Evolutionary conservation across 2,113 vertebrate genomes (phyloP).

Genomic region (Archocentrus centrarchus): DNA sequence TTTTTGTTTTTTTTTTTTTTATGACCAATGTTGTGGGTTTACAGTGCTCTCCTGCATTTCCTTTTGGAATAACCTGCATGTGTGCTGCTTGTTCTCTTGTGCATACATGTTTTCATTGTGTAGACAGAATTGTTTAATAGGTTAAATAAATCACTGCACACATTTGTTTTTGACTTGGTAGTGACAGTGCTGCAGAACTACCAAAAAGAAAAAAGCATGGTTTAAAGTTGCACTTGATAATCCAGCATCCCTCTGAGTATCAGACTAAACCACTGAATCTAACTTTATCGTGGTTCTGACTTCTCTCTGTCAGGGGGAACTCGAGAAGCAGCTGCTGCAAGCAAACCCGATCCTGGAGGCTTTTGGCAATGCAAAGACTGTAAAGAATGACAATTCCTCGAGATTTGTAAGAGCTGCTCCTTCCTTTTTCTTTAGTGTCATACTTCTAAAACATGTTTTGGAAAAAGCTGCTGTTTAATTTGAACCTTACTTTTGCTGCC

Average conservation of each 20-base stretch:
- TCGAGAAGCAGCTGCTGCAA: slow-evolving; percentile 98
- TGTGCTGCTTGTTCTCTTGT: slow-evolving; percentile 33
- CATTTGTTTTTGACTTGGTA: rapidly evolving
- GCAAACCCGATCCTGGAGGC: slow-evolving; percentile 98
- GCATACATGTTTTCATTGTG: slow-evolving; percentile 39
- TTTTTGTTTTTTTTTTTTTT: slow-evolving; percentile 3
- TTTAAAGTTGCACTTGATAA: background rate
- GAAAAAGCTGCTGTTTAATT: background rate
- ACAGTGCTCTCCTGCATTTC: slow-evolving; percentile 19
- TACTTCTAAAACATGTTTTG: background rate
- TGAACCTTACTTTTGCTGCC: background rate
- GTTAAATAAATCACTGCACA: background rate
- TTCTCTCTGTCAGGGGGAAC: slow-evolving; percentile 87
- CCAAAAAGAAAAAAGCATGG: background rate
- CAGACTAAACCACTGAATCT: background rate
- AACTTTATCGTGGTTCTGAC: background rate
- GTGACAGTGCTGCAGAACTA: background rate
- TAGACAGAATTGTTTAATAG: background rate
- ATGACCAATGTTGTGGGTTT: background rate
- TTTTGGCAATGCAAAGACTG: slow-evolving; percentile 97
- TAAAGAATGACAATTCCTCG: slow-evolving; percentile 99
- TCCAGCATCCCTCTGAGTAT: background rate
- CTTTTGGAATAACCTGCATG: slow-evolving; percentile 27
- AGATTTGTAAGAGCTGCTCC: slow-evolving; percentile 88
- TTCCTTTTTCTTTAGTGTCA: background rate